A percentile compares a stretch with the other conserved stretches of the same genome.
Conservation (phyloP, 2,797 vertebrate genomes). For the Phalloptychus januarius region DNA sequence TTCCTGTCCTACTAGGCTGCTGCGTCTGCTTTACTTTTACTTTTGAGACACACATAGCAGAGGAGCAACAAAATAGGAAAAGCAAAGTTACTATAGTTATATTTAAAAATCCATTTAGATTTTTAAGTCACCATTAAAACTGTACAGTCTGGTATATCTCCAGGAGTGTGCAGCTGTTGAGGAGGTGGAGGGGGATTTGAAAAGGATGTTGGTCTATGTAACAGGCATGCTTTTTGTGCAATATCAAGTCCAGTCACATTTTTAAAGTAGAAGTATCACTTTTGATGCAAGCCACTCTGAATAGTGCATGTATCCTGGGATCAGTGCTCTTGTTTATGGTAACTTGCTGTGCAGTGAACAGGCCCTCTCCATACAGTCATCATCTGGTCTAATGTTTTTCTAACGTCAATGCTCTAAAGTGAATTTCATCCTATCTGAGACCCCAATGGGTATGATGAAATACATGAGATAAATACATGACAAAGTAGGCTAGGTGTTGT, state of each 20-base stretch:
- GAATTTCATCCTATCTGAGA: too few species aligned
- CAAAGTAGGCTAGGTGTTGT: not conserved
- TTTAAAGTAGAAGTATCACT: not conserved
- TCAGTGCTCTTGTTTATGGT: not conserved
- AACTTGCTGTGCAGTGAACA: not conserved
- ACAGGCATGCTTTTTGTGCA: not conserved
- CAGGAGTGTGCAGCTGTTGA: not conserved
- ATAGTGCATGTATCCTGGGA: not conserved
- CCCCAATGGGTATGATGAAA: too few species aligned
- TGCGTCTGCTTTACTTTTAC: constrained; percentile 49
- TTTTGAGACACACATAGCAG: constrained; percentile 50
- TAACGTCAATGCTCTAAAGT: not conserved
- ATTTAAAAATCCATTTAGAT: not conserved
- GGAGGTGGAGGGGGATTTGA: not conserved
- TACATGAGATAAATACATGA: not conserved
- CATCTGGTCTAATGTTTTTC: too few species aligned
- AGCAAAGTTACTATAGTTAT: not conserved
- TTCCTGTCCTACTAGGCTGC: constrained; percentile 54
- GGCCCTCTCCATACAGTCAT: not conserved
- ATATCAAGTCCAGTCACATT: not conserved
- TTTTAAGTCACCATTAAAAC: not conserved
- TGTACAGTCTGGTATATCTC: not conserved
- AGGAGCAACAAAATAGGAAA: constrained; percentile 45
- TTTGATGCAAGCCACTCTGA: not conserved
- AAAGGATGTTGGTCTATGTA: not conserved